These are phyloP conservation scores for Osmoderma eremita DNA, from an alignment of 2,888 invertebrate species.

Conservation along the genomic window DNA sequence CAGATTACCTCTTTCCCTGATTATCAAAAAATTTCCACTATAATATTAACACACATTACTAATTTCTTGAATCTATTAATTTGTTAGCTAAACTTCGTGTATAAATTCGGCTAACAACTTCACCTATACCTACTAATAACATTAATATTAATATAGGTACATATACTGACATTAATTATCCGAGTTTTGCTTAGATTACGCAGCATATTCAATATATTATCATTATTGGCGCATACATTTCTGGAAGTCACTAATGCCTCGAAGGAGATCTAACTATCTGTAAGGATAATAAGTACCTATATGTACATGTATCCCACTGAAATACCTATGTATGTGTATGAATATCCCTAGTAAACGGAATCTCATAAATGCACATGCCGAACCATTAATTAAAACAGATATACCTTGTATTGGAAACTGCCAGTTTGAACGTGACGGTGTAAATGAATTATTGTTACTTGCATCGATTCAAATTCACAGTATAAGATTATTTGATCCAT, in stretches of 20 bases:
- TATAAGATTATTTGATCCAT: conserved; percentile 41
- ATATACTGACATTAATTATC: no score
- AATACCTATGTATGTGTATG: background rate
- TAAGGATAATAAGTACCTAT: conserved; percentile 6
- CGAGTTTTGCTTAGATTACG: no score
- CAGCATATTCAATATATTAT: conserved; percentile 1
- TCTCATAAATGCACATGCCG: conserved; percentile 27
- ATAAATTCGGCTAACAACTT: no score
- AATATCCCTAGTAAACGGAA: conserved; percentile 3
- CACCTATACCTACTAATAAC: no score
- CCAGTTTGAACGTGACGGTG: conserved; percentile 12
- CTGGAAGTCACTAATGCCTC: conserved; percentile 9
- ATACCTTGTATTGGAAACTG: conserved; percentile 32
- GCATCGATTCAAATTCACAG: conserved; percentile 21
- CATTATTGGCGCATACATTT: background rate
- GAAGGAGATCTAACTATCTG: conserved; percentile 18
- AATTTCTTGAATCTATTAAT: background rate
- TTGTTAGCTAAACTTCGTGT: no score
- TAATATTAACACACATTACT: background rate
- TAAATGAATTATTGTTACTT: conserved; percentile 33
- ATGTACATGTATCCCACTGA: background rate
- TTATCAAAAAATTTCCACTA: no score
- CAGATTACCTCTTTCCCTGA: no score
- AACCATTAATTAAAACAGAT: conserved; percentile 38
- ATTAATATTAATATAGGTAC: no score